Conservation (phyloP, 53 echinoderm and acorn worm species). For the Luidia sarsii region DNA sequence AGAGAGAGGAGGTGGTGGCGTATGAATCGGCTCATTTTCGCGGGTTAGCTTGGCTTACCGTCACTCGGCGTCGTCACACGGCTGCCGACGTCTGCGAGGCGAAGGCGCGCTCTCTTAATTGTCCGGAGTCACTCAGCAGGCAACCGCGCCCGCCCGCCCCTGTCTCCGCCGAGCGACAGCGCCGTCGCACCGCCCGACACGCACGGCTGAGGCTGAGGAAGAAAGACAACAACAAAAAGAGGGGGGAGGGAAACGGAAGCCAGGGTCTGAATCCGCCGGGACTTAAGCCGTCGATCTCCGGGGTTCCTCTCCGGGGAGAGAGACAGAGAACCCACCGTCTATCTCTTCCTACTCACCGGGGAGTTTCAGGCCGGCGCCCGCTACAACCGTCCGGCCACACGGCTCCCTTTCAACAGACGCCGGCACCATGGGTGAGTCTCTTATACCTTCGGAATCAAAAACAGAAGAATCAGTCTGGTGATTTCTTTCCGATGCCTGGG, state of each 20-base stretch:
- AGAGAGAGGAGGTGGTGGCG: too few species aligned
- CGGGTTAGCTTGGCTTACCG: conserved; percentile 42
- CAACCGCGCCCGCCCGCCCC: not conserved
- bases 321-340: too few species aligned
- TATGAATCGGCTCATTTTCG: conserved; percentile 55
- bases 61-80: conserved; percentile 31
- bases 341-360: too few species aligned
- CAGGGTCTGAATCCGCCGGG: conserved; percentile 25
- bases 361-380: too few species aligned
- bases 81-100: conserved; percentile 41
- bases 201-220: too few species aligned
- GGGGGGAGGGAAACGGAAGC: too few species aligned
- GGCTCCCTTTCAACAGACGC: too few species aligned
- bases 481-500: not conserved
- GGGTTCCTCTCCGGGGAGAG: too few species aligned
- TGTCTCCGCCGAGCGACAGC: too few species aligned
- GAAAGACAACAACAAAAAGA: too few species aligned
- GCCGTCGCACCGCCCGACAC: too few species aligned
- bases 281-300: conserved; percentile 27
- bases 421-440: conserved; percentile 40
- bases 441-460: conserved; percentile 26
- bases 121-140: conserved; percentile 33
- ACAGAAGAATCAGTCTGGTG: not conserved
- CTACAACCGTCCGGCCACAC: too few species aligned
- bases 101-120: conserved; percentile 37